A percentile compares a stretch with the other conserved stretches of the same genome.
Evolutionary conservation across 1,140 invertebrate genomes (phyloP).

Genomic region (Trinorchestia longiramus): DNA sequence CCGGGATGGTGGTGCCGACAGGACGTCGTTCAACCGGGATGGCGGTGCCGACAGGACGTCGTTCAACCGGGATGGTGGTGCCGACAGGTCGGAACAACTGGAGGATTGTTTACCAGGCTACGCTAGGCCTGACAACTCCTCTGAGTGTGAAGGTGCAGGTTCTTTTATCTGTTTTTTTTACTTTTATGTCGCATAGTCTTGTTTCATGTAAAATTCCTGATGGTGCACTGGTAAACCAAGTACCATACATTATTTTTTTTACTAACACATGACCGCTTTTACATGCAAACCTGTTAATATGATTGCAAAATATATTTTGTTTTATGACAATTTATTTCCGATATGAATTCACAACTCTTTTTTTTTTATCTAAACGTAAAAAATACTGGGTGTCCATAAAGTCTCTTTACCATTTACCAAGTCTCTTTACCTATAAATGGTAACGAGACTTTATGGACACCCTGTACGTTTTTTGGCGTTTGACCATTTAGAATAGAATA

Average conservation of each 20-base stretch:
- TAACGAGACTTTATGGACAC: neutral
- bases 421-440: neutral
- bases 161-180: neutral
- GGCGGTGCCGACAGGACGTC: no score
- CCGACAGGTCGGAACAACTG: neutral
- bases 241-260: no score
- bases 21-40: neutral
- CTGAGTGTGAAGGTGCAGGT: slow-evolving; percentile 60
- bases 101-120: slow-evolving; percentile 57
- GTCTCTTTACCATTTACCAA: neutral
- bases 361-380: no score
- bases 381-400: no score
- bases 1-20: no score
- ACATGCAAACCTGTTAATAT: neutral
- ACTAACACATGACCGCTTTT: no score
- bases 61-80: neutral
- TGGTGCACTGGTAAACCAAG: no score
- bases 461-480: no score
- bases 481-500: no score
- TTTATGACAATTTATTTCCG: no score
- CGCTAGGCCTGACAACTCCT: slow-evolving; percentile 38
- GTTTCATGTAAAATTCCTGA: neutral
- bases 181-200: neutral
- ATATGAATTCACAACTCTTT: no score
- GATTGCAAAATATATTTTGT: neutral